Conservation (phyloP, 2,113 vertebrate species). For the Atherinomorus stipes region DNA sequence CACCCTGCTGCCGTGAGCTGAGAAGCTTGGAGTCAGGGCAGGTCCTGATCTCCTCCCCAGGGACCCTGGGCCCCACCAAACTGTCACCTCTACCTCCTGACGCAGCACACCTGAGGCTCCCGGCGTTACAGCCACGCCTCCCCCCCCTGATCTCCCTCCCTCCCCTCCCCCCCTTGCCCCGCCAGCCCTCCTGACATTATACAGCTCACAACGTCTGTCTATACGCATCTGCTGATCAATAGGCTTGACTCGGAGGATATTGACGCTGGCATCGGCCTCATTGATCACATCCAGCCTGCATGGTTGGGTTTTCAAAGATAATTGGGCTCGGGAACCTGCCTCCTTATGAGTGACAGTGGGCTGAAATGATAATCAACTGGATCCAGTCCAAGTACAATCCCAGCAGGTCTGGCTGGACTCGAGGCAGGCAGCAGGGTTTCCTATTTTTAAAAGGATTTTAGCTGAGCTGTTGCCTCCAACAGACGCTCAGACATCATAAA, state of each 20-base stretch:
- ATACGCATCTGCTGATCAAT: constrained; percentile 91
- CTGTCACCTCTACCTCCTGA: constrained; percentile 88
- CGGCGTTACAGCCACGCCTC: constrained; percentile 52
- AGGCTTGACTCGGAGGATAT: constrained; percentile 87
- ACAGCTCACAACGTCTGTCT: constrained; percentile 88
- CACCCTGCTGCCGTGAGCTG: constrained; percentile 76
- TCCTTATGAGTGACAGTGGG: constrained; percentile 80
- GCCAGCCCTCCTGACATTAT: constrained; percentile 87
- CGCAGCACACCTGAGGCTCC: constrained; percentile 92
- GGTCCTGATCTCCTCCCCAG: constrained; percentile 81
- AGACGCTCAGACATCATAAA: constrained; percentile 41
- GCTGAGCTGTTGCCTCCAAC: constrained; percentile 51
- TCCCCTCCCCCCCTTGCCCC: constrained; percentile 18
- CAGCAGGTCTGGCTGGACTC: constrained; percentile 61
- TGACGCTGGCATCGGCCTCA: constrained; percentile 87
- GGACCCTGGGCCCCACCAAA: constrained; percentile 77
- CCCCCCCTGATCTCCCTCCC: constrained; percentile 2
- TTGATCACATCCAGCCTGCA: constrained; percentile 90
- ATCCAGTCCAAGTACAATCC: constrained; percentile 67
- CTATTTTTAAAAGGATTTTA: constrained; percentile 56
- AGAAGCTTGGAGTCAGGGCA: constrained; percentile 74
- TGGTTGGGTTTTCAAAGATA: constrained; percentile 89
- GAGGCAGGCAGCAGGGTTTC: constrained; percentile 59
- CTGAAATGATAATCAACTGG: constrained; percentile 80
- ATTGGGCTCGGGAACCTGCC: constrained; percentile 86